Conservation (phyloP, 2,797 vertebrate genomes). For the Sparus aurata region DNA sequence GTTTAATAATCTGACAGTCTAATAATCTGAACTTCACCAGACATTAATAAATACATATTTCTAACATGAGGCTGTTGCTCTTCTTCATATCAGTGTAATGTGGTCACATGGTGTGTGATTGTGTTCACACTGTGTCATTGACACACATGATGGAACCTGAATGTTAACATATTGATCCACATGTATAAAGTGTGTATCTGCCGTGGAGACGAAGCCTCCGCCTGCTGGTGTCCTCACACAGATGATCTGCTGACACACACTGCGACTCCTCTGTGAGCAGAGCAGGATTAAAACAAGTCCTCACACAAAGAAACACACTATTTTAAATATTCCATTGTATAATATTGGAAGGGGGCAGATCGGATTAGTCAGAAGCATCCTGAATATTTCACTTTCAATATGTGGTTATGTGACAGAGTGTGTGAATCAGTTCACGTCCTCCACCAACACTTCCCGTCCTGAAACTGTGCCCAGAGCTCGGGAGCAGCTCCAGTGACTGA, state of each 20-base stretch:
- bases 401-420: neutral
- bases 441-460: neutral
- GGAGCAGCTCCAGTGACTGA: constrained; percentile 1
- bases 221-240: too few species aligned
- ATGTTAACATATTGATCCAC: too few species aligned
- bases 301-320: neutral
- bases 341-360: neutral
- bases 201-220: too few species aligned
- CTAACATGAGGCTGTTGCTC: too few species aligned
- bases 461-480: neutral
- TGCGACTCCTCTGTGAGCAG: neutral
- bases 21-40: too few species aligned
- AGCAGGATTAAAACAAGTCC: neutral
- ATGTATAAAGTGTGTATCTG: too few species aligned
- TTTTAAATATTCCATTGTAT: neutral
- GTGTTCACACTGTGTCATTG: too few species aligned
- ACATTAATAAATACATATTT: too few species aligned
- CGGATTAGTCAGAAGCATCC: neutral
- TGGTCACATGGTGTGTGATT: too few species aligned
- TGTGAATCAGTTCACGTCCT: neutral
- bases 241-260: neutral
- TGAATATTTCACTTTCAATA: constrained; percentile 3
- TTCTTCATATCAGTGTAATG: too few species aligned
- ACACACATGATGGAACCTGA: too few species aligned
- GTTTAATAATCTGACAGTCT: too few species aligned